A percentile compares a stretch with the other conserved stretches of the same genome.
These are phyloP conservation scores for Oithona nana DNA, from an alignment of 2,888 invertebrate species.

Conservation along the genomic window DNA sequence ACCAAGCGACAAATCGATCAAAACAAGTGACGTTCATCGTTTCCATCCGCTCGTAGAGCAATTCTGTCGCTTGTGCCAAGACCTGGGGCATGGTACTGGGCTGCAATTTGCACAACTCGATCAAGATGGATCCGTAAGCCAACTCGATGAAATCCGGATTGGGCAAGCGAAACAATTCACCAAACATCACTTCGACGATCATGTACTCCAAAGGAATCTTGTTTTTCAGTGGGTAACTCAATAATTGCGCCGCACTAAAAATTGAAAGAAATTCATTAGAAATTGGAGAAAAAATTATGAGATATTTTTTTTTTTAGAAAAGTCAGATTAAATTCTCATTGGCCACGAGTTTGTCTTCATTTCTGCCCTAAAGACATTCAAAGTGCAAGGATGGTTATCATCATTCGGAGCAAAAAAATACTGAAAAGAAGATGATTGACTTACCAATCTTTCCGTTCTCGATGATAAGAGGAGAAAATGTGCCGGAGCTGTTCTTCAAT, in stretches of 20 bases:
- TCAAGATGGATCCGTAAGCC: slow-evolving; percentile 79
- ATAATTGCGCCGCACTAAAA: slow-evolving; percentile 53
- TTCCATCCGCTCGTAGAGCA: slow-evolving; percentile 84
- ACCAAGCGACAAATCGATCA: slow-evolving; percentile 93
- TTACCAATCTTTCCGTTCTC: slow-evolving; percentile 62
- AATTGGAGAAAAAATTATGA: no score
- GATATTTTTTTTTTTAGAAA: no score
- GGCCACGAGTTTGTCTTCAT: no score
- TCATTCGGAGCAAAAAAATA: slow-evolving; percentile 8
- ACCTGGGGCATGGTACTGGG: slow-evolving; percentile 94
- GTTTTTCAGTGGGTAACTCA: slow-evolving; percentile 76
- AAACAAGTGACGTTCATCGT: slow-evolving; percentile 92
- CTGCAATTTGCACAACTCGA: slow-evolving; percentile 89
- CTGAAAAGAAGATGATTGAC: slow-evolving; percentile 20
- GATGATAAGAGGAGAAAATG: slow-evolving; percentile 66
- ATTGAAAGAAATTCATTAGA: not conserved
- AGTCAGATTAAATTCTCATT: no score
- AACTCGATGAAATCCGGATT: slow-evolving; percentile 71
- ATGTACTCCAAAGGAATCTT: slow-evolving; percentile 95
- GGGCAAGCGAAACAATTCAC: slow-evolving; percentile 80
- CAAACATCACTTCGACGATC: slow-evolving; percentile 90
- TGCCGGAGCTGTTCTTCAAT: slow-evolving; percentile 93
- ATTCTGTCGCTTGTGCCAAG: slow-evolving; percentile 90
- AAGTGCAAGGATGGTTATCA: no score
- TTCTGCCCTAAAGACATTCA: no score